Percentiles rank a stretch among this genome's conserved stretches.
phyloP scores from a whole-genome alignment of 1,140 invertebrate species.

The Temnothorax curvispinosus region DNA sequence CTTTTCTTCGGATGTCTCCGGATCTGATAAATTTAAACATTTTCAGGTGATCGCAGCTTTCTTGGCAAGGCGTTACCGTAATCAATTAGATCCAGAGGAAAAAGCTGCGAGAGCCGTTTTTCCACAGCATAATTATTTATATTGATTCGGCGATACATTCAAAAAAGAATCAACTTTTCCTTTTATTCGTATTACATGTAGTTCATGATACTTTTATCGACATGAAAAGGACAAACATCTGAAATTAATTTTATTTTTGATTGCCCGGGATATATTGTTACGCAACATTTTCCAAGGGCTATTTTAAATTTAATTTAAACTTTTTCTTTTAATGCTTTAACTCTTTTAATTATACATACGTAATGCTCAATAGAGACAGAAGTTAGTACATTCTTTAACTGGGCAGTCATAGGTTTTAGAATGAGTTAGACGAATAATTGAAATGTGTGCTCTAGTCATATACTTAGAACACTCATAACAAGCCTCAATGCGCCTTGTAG shows the following conservation, averaged over 20 bases:
- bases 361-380: constrained; percentile 52
- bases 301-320: not conserved
- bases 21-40: constrained; percentile 51
- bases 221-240: not conserved
- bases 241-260: constrained; percentile 33
- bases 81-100: constrained; percentile 90
- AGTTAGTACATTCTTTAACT: constrained; percentile 34
- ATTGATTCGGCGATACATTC: constrained; percentile 70
- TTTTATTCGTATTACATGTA: constrained; percentile 13
- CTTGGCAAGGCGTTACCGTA: constrained; percentile 90
- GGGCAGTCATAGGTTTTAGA: constrained; percentile 60
- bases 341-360: constrained; percentile 31
- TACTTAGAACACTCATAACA: constrained; percentile 74
- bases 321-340: constrained; percentile 14
- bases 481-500: constrained; percentile 78
- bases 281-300: not conserved
- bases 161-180: constrained; percentile 48
- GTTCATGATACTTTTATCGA: not conserved
- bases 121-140: constrained; percentile 88
- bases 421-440: constrained; percentile 64
- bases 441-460: constrained; percentile 83
- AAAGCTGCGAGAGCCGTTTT: constrained; percentile 90
- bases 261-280: constrained; percentile 13
- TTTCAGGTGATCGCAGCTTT: constrained; percentile 91
- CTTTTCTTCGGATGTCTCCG: not conserved